Evolutionary conservation across 2,797 vertebrate genomes (phyloP).

Genomic region (Picus viridis): DNA sequence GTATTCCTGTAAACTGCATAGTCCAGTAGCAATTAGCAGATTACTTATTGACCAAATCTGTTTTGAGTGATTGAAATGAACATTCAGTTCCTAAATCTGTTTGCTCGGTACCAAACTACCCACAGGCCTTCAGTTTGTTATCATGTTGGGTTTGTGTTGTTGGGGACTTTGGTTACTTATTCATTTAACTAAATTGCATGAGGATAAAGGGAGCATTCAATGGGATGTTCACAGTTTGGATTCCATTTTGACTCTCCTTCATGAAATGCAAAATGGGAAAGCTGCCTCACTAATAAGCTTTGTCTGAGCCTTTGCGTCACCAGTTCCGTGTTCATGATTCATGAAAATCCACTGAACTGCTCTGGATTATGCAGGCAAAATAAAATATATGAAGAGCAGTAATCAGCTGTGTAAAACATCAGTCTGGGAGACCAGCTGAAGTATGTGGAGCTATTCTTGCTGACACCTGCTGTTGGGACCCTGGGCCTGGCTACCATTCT

Average conservation of each 20-base stretch:
- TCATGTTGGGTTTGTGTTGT: background rate
- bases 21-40: constrained; percentile 27
- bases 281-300: background rate
- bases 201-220: background rate
- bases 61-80: constrained; percentile 1
- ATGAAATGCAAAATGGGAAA: background rate
- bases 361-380: background rate
- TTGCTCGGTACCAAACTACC: background rate
- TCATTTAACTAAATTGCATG: constrained; percentile 37
- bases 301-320: constrained; percentile 2
- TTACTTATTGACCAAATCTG: background rate
- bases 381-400: background rate
- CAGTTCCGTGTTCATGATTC: background rate
- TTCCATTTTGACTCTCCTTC: background rate
- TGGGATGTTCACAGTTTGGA: background rate
- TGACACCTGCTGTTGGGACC: background rate
- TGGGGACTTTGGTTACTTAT: background rate
- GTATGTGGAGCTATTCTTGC: background rate
- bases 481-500: background rate
- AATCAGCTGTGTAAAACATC: background rate
- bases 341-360: background rate
- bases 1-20: background rate
- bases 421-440: background rate
- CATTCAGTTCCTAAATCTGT: constrained; percentile 8
- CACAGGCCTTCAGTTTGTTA: background rate